Evolutionary conservation across 2,888 invertebrate species (phyloP).

Genomic region (Chironomus riparius): DNA sequence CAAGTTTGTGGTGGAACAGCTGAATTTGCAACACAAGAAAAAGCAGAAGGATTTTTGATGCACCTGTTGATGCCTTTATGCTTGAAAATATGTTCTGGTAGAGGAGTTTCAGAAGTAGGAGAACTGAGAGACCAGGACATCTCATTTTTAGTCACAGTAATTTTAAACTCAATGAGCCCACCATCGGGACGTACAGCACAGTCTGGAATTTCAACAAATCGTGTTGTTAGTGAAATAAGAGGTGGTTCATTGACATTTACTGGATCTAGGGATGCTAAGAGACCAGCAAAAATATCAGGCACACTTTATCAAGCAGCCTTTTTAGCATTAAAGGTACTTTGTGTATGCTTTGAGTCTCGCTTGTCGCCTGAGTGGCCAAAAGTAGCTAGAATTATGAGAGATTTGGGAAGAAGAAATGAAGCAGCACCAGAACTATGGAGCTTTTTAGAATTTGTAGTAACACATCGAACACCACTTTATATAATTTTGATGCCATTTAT

Average conservation of each 20-base stretch:
- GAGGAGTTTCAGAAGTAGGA: slow-evolving; percentile 81
- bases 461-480: slow-evolving; percentile 84
- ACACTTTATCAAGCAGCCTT: slow-evolving; percentile 77
- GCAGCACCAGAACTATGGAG: slow-evolving; percentile 89
- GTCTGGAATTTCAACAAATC: slow-evolving; percentile 53
- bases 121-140: slow-evolving; percentile 84
- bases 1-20: slow-evolving; percentile 90
- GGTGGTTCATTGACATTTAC: slow-evolving; percentile 75
- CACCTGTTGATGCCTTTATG: slow-evolving; percentile 95
- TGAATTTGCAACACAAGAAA: slow-evolving; percentile 79
- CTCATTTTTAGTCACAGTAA: slow-evolving; percentile 78
- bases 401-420: slow-evolving; percentile 76
- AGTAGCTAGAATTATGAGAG: slow-evolving; percentile 82
- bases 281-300: slow-evolving; percentile 65
- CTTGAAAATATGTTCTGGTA: slow-evolving; percentile 86
- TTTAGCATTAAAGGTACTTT: slow-evolving; percentile 85
- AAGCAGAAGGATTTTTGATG: slow-evolving; percentile 91
- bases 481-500: slow-evolving; percentile 89
- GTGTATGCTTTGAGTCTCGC: slow-evolving; percentile 91
- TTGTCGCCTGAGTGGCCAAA: slow-evolving; percentile 87
- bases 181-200: slow-evolving; percentile 63
- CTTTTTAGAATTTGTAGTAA: slow-evolving; percentile 92
- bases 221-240: slow-evolving; percentile 60
- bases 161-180: slow-evolving; percentile 78
- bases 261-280: slow-evolving; percentile 65